A percentile compares a stretch with the other conserved stretches of the same genome.
These are phyloP conservation scores for Otolemur garnettii DNA, from an alignment of 2,113 vertebrate genomes.

Conservation along the genomic window DNA sequence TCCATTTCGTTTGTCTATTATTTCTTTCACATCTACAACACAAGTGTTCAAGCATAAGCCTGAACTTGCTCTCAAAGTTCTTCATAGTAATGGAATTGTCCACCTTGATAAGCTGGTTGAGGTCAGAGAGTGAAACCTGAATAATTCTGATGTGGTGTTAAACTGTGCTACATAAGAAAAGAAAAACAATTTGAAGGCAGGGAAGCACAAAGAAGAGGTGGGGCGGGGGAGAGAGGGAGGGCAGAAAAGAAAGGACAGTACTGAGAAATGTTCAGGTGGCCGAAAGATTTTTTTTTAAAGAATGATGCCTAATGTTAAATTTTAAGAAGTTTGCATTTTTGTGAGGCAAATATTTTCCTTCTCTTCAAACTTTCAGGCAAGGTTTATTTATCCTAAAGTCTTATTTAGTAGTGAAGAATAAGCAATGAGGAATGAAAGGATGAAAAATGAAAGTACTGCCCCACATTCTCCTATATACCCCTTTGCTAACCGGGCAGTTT, in stretches of 20 bases:
- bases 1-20: conserved; percentile 25
- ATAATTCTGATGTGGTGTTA: neutral
- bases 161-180: neutral
- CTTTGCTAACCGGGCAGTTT: neutral
- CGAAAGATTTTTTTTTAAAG: neutral
- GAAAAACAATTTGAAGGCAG: neutral
- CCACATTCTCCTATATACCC: neutral
- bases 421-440: neutral
- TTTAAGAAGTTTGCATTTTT: conserved; percentile 33
- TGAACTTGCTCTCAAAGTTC: conserved; percentile 27
- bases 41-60: neutral
- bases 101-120: neutral
- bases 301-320: conserved; percentile 15
- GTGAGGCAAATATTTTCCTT: neutral
- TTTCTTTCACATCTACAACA: neutral
- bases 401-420: neutral
- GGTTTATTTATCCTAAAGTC: neutral
- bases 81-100: conserved; percentile 4
- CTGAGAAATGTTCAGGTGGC: conserved; percentile 12
- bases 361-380: neutral
- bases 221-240: neutral
- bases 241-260: neutral
- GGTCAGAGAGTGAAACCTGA: neutral
- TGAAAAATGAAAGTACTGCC: neutral
- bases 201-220: neutral